Percentiles rank a stretch among this genome's conserved stretches.
These are phyloP conservation scores for Chondrilla cf. caribensis DNA, from an alignment of 37 sponge, comb jelly and placozoan species.

Conservation along the genomic window DNA sequence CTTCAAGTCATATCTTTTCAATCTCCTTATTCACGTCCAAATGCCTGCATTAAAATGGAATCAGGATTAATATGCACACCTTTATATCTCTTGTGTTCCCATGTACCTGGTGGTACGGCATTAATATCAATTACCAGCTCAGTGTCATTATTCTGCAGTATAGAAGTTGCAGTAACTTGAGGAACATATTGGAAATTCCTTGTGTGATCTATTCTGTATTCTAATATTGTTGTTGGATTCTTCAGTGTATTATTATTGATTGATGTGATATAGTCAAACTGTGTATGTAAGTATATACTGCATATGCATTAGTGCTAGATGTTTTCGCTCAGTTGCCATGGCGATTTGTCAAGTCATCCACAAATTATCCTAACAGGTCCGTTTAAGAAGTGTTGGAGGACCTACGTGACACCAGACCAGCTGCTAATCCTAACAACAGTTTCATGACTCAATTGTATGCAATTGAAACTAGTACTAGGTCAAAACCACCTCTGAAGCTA, in stretches of 20 bases:
- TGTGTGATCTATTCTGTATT: background rate
- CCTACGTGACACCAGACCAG: constrained; percentile 56
- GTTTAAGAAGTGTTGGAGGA: constrained; percentile 34
- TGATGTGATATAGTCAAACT: too few relatives aligned
- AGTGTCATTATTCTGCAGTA: too few relatives aligned
- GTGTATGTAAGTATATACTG: background rate
- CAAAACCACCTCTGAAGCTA: too few relatives aligned
- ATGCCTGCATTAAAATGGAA: too few relatives aligned
- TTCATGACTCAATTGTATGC: constrained; percentile 54
- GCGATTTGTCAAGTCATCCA: constrained; percentile 64
- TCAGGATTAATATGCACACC: too few relatives aligned
- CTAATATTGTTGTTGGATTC: background rate
- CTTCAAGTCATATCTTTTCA: too few relatives aligned
- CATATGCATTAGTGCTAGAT: constrained; percentile 55
- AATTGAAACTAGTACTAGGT: background rate
- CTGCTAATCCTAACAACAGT: constrained; percentile 51
- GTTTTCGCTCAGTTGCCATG: constrained; percentile 61
- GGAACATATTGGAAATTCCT: too few relatives aligned
- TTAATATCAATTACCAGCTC: too few relatives aligned
- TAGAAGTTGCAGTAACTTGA: too few relatives aligned
- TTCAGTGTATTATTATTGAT: background rate
- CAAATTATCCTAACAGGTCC: constrained; percentile 18
- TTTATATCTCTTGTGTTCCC: too few relatives aligned
- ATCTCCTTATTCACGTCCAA: too few relatives aligned
- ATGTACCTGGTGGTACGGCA: too few relatives aligned